Percentiles rank a stretch among this genome's conserved stretches.
Conservation (phyloP, 2,888 invertebrate species). For the Caradrina clavipalpis region DNA sequence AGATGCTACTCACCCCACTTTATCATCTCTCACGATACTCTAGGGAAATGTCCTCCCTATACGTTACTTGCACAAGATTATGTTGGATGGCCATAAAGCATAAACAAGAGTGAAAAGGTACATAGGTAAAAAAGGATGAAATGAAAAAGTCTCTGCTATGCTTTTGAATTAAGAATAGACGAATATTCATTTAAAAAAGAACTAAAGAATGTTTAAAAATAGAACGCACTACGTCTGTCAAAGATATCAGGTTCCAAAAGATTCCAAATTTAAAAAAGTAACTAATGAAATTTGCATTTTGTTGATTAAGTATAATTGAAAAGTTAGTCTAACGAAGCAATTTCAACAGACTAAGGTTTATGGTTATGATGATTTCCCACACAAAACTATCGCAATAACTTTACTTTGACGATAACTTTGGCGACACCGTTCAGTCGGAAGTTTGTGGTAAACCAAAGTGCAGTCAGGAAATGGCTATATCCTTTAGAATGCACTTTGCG, state of each 20-base stretch:
- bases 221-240: not conserved
- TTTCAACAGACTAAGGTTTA: slow-evolving; percentile 2
- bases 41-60: slow-evolving; percentile 36
- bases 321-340: slow-evolving; percentile 2
- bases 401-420: slow-evolving; percentile 40
- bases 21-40: slow-evolving; percentile 47
- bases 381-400: slow-evolving; percentile 47
- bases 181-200: not conserved
- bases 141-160: not conserved
- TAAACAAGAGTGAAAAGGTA: not conserved
- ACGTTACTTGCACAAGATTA: slow-evolving; percentile 11
- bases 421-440: slow-evolving; percentile 31
- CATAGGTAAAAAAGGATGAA: not conserved
- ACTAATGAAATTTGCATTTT: not conserved
- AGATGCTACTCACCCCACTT: slow-evolving; percentile 15
- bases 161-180: not conserved
- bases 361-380: slow-evolving; percentile 23
- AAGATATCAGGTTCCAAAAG: not conserved
- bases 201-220: slow-evolving; percentile 1
- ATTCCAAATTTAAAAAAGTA: not conserved
- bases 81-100: slow-evolving; percentile 6
- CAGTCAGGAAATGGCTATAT: slow-evolving; percentile 36
- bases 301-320: not conserved
- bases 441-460: slow-evolving; percentile 23
- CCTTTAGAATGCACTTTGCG: slow-evolving; percentile 4